Evolutionary conservation across 2,113 vertebrate genomes (phyloP).

Genomic region (Zapus hudsonius): DNA sequence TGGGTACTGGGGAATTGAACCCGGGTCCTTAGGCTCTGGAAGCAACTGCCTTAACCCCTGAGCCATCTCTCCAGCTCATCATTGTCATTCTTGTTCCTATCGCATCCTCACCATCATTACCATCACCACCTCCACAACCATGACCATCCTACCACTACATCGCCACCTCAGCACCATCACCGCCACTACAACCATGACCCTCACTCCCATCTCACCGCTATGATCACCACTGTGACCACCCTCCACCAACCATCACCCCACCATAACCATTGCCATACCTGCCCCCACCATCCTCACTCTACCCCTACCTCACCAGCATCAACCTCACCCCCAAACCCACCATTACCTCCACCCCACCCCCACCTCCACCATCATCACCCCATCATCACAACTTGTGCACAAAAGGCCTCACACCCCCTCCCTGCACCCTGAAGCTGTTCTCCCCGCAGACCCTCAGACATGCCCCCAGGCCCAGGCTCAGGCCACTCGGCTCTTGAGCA

Average conservation of each 20-base stretch:
- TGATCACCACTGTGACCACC: not conserved
- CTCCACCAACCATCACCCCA: fast-evolving
- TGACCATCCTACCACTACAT: not conserved
- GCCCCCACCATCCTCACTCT: fast-evolving
- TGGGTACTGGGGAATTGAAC: no score
- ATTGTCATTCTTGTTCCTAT: no score
- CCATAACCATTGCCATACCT: fast-evolving
- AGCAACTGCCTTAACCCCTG: no score
- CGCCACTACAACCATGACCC: fast-evolving
- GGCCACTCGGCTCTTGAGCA: not conserved
- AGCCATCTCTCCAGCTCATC: no score
- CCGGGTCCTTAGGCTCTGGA: no score
- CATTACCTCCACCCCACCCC: not conserved
- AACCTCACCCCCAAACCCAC: fast-evolving
- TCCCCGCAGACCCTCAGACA: not conserved
- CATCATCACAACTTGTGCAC: not conserved
- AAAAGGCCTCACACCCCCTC: not conserved
- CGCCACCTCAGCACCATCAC: not conserved
- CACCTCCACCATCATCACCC: not conserved
- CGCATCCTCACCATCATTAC: fast-evolving
- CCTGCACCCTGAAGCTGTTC: not conserved
- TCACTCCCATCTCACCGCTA: no score
- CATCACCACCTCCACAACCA: not conserved
- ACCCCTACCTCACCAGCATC: no score
- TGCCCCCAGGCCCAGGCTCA: not conserved